Evolutionary conservation across 2,113 vertebrate genomes (phyloP).

Genomic region (Aptenodytes forsteri): DNA sequence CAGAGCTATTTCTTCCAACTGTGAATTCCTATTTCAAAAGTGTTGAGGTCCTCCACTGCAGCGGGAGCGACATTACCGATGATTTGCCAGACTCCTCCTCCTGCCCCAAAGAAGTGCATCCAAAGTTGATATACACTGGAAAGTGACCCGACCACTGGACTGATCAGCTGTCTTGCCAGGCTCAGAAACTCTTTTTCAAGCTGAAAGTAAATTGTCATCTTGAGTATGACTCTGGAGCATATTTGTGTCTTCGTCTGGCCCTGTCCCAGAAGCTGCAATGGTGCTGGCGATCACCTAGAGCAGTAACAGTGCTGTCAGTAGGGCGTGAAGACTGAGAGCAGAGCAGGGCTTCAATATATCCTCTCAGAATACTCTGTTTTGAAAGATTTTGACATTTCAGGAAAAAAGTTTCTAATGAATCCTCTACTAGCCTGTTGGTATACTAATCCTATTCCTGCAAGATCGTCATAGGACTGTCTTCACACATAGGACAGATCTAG

Average conservation of each 20-base stretch:
- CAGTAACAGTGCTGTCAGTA: not conserved
- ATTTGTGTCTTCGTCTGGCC: not conserved
- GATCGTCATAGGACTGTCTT: not conserved
- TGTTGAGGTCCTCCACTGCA: no score
- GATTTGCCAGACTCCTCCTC: not conserved
- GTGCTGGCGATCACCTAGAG: not conserved
- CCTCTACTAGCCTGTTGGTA: no score
- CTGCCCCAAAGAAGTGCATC: no score
- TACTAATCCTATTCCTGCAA: not conserved
- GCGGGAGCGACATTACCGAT: accelerated
- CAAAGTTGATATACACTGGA: not conserved
- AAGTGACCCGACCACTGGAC: not conserved
- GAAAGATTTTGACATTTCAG: not conserved
- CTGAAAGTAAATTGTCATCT: not conserved
- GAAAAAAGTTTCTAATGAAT: not conserved
- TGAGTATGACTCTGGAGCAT: not conserved
- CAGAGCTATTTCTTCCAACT: not conserved
- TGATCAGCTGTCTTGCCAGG: not conserved
- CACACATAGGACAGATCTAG: accelerated
- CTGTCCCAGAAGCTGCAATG: not conserved
- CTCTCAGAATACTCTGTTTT: not conserved
- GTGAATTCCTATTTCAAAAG: not conserved
- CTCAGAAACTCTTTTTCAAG: not conserved
- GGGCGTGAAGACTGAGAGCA: not conserved
- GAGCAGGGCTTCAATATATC: not conserved